These are phyloP conservation scores for Phyllotis vaccarum DNA, from an alignment of 2,797 vertebrate genomes.

Conservation along the genomic window DNA sequence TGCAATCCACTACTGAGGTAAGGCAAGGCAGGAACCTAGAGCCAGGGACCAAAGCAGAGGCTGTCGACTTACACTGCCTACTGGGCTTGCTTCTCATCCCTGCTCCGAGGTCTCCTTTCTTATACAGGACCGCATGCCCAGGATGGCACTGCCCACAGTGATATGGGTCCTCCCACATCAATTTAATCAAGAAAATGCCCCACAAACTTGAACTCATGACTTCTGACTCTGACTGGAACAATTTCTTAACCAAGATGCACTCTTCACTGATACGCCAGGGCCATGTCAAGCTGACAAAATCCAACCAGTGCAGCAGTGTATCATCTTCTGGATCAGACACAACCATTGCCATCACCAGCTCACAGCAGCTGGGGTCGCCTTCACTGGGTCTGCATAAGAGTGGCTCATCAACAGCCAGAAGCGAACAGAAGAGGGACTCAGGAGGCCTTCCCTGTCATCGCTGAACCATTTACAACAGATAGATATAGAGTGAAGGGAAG, in stretches of 20 bases:
- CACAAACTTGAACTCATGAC: background rate
- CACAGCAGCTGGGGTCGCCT: background rate
- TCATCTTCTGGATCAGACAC: no score
- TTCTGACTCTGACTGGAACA: no score
- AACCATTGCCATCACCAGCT: background rate
- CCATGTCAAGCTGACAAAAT: background rate
- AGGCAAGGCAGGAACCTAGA: background rate
- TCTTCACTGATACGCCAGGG: background rate
- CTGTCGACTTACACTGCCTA: background rate
- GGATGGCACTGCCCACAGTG: background rate
- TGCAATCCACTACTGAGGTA: background rate
- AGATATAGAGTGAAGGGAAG: background rate
- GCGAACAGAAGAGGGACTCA: background rate
- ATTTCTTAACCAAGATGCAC: background rate
- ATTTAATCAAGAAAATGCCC: background rate
- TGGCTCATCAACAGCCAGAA: background rate
- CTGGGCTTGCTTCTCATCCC: background rate
- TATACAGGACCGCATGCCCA: background rate
- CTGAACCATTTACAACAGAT: background rate
- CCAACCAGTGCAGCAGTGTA: background rate
- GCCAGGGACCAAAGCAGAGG: background rate
- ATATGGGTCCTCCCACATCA: background rate
- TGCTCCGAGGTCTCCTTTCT: background rate
- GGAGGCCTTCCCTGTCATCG: background rate
- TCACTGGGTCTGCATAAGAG: background rate